Percentiles rank a stretch among this genome's conserved stretches.
phyloP scores from a whole-genome alignment of 2,888 invertebrate genomes.

The Lochmaea capreae region DNA sequence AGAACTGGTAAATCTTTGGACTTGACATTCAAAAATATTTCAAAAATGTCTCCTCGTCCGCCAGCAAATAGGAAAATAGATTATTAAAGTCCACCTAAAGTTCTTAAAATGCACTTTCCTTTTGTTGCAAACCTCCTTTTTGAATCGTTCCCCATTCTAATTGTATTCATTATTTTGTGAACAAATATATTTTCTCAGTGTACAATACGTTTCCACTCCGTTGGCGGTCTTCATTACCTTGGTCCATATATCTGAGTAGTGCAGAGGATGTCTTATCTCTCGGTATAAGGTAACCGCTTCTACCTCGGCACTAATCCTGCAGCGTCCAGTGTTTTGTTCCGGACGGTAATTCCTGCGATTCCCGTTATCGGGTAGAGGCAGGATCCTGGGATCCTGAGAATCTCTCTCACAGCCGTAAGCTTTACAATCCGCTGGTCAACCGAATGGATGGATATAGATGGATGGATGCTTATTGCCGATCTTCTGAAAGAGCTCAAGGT shows the following conservation, averaged over 20 bases:
- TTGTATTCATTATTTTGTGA: conserved; percentile 1
- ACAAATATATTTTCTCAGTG: conserved; percentile 31
- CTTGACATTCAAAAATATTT: no score
- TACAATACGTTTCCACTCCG: conserved; percentile 52
- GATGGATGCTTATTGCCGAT: conserved; percentile 22
- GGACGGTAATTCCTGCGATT: conserved; percentile 63
- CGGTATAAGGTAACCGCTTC: conserved; percentile 47
- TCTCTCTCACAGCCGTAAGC: conserved; percentile 48
- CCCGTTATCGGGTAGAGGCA: conserved; percentile 64
- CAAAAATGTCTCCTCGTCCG: no score
- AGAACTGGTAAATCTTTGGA: no score
- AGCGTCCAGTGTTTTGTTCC: conserved; percentile 64
- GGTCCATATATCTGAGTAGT: conserved; percentile 56
- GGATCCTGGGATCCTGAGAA: conserved; percentile 36
- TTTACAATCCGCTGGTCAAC: conserved; percentile 58
- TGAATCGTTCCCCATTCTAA: no score
- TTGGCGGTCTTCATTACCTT: conserved; percentile 61
- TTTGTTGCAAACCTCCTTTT: no score
- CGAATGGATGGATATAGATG: conserved; percentile 30
- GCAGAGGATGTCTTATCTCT: conserved; percentile 52
- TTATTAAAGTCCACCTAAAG: no score
- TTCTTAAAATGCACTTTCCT: no score
- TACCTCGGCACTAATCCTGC: conserved; percentile 61
- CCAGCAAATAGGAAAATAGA: no score
- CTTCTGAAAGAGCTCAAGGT: conserved; percentile 26